A percentile compares a stretch with the other conserved stretches of the same genome.
Conservation (phyloP, 2,113 vertebrate species). For the Callorhinus ursinus region DNA sequence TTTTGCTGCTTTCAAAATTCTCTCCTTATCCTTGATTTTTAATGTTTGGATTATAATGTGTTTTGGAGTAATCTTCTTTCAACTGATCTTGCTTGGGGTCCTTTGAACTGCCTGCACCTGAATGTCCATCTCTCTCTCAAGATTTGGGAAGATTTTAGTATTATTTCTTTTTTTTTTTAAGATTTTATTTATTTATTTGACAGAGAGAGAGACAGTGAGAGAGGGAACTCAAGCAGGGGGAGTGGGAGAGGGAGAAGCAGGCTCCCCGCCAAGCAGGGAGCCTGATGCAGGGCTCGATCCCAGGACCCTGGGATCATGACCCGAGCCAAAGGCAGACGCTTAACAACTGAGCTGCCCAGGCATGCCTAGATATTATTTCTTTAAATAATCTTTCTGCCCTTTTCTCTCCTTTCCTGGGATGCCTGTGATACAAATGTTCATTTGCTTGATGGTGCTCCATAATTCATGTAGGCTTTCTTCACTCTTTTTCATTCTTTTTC, state of each 20-base stretch:
- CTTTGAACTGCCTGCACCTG: neutral
- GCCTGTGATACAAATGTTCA: neutral
- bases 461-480: neutral
- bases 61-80: neutral
- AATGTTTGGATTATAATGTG: neutral
- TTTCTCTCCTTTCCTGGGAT: neutral
- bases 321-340: no score
- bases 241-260: no score
- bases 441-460: neutral
- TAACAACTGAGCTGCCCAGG: no score
- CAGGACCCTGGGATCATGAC: no score
- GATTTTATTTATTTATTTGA: no score
- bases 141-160: neutral
- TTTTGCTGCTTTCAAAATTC: neutral
- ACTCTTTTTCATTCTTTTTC: neutral
- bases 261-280: no score
- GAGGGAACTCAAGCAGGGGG: no score
- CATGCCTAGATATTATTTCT: neutral
- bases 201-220: no score
- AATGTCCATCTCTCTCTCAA: neutral
- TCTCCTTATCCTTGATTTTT: neutral
- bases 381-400: neutral
- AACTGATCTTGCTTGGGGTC: neutral
- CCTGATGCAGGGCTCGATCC: no score
- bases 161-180: neutral